Percentiles rank a stretch among this genome's conserved stretches.
Evolutionary conservation across 2,888 invertebrate species (phyloP).

Genomic region (Campopleginae sp.): DNA sequence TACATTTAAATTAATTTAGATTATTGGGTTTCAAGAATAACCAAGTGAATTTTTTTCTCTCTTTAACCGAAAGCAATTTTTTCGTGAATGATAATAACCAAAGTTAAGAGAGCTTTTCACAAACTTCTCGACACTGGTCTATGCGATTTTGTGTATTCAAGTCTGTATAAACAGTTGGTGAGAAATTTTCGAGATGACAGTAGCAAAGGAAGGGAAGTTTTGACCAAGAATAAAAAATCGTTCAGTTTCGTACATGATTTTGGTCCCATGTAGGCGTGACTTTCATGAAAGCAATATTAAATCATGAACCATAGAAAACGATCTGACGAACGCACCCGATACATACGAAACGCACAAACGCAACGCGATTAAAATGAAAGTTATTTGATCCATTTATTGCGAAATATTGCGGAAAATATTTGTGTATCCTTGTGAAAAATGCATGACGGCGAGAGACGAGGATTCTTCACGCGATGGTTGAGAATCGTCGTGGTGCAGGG

Average conservation of each 20-base stretch:
- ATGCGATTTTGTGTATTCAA: neutral
- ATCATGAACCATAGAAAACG: slow-evolving; percentile 21
- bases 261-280: slow-evolving; percentile 20
- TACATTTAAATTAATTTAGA: neutral
- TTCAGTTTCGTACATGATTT: neutral
- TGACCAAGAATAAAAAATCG: neutral
- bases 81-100: neutral
- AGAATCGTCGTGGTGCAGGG: slow-evolving; percentile 78
- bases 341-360: slow-evolving; percentile 9
- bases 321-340: slow-evolving; percentile 13
- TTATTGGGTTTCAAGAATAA: neutral
- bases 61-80: neutral
- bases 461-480: slow-evolving; percentile 78
- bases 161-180: slow-evolving; percentile 3
- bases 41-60: neutral
- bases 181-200: slow-evolving; percentile 1
- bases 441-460: slow-evolving; percentile 76
- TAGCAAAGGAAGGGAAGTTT: neutral
- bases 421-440: slow-evolving; percentile 69
- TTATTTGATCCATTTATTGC: neutral
- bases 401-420: slow-evolving; percentile 15
- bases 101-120: neutral
- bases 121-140: neutral
- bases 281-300: slow-evolving; percentile 16
- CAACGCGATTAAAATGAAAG: neutral